These are phyloP conservation scores for Maconellicoccus hirsutus DNA, from an alignment of 1,140 invertebrate genomes.

Conservation along the genomic window DNA sequence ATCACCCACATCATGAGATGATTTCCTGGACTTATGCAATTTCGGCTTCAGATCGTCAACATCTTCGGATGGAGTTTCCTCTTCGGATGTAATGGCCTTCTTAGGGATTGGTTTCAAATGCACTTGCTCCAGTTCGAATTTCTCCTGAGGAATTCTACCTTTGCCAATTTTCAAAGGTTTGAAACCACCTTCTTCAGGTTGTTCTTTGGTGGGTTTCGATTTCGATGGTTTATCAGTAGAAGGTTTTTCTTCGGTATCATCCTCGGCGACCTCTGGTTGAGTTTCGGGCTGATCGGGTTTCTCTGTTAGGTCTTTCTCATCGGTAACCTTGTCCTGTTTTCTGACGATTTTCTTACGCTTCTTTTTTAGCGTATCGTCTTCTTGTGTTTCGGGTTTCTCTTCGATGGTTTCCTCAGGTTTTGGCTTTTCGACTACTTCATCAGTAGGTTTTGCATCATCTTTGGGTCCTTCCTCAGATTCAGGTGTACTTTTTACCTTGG, in stretches of 20 bases:
- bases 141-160: conserved; percentile 30
- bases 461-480: too few species aligned
- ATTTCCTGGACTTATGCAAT: neutral
- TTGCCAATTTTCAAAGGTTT: conserved; percentile 30
- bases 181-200: conserved; percentile 23
- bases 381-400: conserved; percentile 42
- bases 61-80: conserved; percentile 26
- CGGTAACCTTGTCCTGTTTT: too few species aligned
- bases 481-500: too few species aligned
- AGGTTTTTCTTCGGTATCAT: conserved; percentile 44
- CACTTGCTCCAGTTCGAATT: conserved; percentile 29
- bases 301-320: too few species aligned
- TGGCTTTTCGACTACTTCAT: too few species aligned
- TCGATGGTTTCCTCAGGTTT: neutral
- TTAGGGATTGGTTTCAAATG: conserved; percentile 30
- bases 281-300: too few species aligned
- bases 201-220: conserved; percentile 31
- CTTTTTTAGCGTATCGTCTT: conserved; percentile 33
- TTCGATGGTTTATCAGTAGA: conserved; percentile 34
- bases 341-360: too few species aligned
- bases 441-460: too few species aligned
- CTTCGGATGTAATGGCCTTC: conserved; percentile 28
- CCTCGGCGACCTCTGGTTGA: conserved; percentile 29
- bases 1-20: too few species aligned
- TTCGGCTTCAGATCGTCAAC: conserved; percentile 25